phyloP scores from a whole-genome alignment of 1,140 invertebrate genomes.

The Thaumetopoea pityocampa region DNA sequence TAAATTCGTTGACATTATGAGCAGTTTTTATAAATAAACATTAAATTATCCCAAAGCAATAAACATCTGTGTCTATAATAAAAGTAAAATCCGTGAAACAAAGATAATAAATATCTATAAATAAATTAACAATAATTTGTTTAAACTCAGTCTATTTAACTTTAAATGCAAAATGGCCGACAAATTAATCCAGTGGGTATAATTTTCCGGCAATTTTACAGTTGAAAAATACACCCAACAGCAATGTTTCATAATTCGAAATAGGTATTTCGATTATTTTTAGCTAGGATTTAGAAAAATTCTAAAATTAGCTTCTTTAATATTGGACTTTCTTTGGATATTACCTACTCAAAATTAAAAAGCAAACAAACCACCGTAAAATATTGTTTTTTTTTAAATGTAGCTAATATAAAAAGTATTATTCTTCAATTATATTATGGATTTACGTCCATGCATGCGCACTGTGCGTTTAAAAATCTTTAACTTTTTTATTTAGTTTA shows the following conservation, averaged over 20 bases:
- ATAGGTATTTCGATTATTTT: slow-evolving; percentile 1
- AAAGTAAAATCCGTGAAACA: slow-evolving; percentile 1
- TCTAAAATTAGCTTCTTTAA: too few relatives aligned
- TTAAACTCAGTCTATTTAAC: slow-evolving; percentile 49
- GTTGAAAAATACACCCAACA: slow-evolving; percentile 21
- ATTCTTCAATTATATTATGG: too few relatives aligned
- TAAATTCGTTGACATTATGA: slow-evolving; percentile 55
- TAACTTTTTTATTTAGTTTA: too few relatives aligned
- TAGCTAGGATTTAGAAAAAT: too few relatives aligned
- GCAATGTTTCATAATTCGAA: slow-evolving; percentile 1
- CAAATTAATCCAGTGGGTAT: slow-evolving; percentile 22
- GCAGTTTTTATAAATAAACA: too few relatives aligned
- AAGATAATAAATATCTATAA: slow-evolving; percentile 36
- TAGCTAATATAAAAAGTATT: too few relatives aligned
- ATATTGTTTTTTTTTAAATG: too few relatives aligned
- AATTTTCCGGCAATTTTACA: slow-evolving; percentile 50
- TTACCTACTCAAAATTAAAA: too few relatives aligned
- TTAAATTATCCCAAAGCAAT: slow-evolving; percentile 14
- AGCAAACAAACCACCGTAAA: too few relatives aligned
- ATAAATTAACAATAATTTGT: slow-evolving; percentile 52
- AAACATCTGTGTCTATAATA: slow-evolving; percentile 1
- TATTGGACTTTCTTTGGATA: too few relatives aligned
- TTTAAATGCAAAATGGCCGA: slow-evolving; percentile 43
- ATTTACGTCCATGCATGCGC: too few relatives aligned
- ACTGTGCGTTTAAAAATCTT: too few relatives aligned